phyloP scores from a whole-genome alignment of 2,888 invertebrate genomes.

The Raillietiella orientalis region DNA sequence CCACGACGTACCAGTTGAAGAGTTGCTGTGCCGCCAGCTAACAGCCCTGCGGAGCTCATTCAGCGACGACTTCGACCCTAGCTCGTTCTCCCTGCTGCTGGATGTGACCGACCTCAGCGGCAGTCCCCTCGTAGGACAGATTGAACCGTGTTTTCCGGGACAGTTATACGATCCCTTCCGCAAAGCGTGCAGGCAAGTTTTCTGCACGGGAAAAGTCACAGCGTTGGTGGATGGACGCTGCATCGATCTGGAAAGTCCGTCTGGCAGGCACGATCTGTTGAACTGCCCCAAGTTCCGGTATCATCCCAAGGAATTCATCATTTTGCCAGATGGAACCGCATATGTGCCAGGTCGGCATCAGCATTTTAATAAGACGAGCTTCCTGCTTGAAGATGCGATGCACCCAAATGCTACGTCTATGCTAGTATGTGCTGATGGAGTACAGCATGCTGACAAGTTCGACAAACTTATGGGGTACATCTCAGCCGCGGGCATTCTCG shows the following conservation, averaged over 20 bases:
- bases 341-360: no score
- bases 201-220: slow-evolving; percentile 11
- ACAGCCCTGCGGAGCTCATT: slow-evolving; percentile 8
- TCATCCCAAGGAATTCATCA: slow-evolving; percentile 11
- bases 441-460: slow-evolving; percentile 9
- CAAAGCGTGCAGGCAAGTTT: slow-evolving; percentile 13
- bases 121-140: slow-evolving; percentile 10
- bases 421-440: slow-evolving; percentile 11
- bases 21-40: slow-evolving; percentile 10
- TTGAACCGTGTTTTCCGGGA: slow-evolving; percentile 7
- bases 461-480: slow-evolving; percentile 13
- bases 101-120: slow-evolving; percentile 11
- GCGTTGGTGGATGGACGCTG: slow-evolving; percentile 10
- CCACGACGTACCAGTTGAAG: slow-evolving; percentile 13
- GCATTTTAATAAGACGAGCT: slow-evolving; percentile 11
- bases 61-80: slow-evolving; percentile 12
- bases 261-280: slow-evolving; percentile 5
- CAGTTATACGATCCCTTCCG: slow-evolving; percentile 16
- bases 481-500: slow-evolving; percentile 15
- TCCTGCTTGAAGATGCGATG: slow-evolving; percentile 10
- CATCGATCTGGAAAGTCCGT: slow-evolving; percentile 6
- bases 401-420: slow-evolving; percentile 9
- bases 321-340: slow-evolving; percentile 11
- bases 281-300: slow-evolving; percentile 13
- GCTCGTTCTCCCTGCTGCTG: slow-evolving; percentile 14